A percentile compares a stretch with the other conserved stretches of the same genome.
These are phyloP conservation scores for Cottus gobio DNA, from an alignment of 2,113 vertebrate species.

Conservation along the genomic window DNA sequence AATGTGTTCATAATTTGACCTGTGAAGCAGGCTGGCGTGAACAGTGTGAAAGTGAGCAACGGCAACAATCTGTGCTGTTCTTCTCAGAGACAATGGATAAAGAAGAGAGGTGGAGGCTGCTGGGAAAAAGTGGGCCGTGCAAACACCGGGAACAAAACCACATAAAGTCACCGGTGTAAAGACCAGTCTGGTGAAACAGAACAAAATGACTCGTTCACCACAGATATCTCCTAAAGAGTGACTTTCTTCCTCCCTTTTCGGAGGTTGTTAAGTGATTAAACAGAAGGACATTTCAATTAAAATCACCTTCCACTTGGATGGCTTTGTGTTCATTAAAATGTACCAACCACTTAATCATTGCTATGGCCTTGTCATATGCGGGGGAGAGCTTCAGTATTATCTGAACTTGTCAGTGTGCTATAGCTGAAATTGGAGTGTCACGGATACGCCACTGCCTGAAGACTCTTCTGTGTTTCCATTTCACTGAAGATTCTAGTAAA, in stretches of 20 bases:
- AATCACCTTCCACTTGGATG: constrained; percentile 91
- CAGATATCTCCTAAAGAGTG: constrained; percentile 72
- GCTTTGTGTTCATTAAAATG: constrained; percentile 94
- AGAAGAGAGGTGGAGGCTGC: background rate
- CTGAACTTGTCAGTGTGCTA: constrained; percentile 83
- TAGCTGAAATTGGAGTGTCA: constrained; percentile 59
- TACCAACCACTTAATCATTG: constrained; percentile 92
- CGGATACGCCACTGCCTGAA: constrained; percentile 22
- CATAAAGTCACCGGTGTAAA: background rate
- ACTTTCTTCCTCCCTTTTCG: constrained; percentile 63
- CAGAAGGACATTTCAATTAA: constrained; percentile 96
- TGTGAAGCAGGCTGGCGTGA: constrained; percentile 10
- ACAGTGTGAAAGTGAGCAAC: constrained; percentile 25
- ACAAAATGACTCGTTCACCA: constrained; percentile 81
- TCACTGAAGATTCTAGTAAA: no score
- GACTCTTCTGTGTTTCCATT: constrained; percentile 42
- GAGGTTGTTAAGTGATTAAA: constrained; percentile 92
- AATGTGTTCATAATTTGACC: background rate
- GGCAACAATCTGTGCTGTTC: constrained; percentile 11
- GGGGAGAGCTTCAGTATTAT: constrained; percentile 88
- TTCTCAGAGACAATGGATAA: background rate
- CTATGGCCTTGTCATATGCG: constrained; percentile 88
- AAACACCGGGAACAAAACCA: background rate
- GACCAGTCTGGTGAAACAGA: constrained; percentile 22
- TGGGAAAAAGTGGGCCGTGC: background rate